Evolutionary conservation across 2,888 invertebrate species (phyloP).

Genomic region (Ormyrus thymus): DNA sequence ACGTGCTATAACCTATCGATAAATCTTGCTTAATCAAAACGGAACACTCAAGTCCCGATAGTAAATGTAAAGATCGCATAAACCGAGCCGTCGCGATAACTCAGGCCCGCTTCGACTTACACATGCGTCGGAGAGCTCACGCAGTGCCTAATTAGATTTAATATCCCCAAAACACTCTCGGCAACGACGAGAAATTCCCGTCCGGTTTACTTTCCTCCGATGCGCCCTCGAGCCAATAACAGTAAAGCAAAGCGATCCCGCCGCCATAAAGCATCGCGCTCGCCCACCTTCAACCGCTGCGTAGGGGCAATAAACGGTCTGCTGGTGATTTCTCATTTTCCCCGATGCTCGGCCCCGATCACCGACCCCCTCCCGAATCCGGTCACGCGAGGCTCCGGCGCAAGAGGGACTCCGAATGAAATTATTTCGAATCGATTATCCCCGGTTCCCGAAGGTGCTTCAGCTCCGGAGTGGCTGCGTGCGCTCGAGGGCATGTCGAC

Average conservation of each 20-base stretch:
- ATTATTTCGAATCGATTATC: slow-evolving; percentile 41
- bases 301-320: slow-evolving; percentile 2
- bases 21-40: too few relatives aligned
- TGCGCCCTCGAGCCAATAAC: not conserved
- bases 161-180: slow-evolving; percentile 15
- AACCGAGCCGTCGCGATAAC: too few relatives aligned
- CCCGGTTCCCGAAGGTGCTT: too few relatives aligned
- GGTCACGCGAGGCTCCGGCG: slow-evolving; percentile 20
- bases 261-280: not conserved
- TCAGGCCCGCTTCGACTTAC: too few relatives aligned
- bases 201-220: slow-evolving; percentile 1
- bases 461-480: too few relatives aligned
- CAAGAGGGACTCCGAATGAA: not conserved
- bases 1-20: too few relatives aligned
- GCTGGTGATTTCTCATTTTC: slow-evolving; percentile 6
- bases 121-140: not conserved
- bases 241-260: slow-evolving; percentile 24
- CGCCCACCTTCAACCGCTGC: not conserved
- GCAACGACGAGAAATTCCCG: not conserved
- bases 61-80: too few relatives aligned
- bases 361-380: not conserved
- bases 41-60: too few relatives aligned
- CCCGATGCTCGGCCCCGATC: not conserved
- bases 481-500: too few relatives aligned
- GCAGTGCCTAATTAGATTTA: not conserved